Evolutionary conservation across 1,140 invertebrate genomes (phyloP).

Genomic region (Drosophila oshimai): DNA sequence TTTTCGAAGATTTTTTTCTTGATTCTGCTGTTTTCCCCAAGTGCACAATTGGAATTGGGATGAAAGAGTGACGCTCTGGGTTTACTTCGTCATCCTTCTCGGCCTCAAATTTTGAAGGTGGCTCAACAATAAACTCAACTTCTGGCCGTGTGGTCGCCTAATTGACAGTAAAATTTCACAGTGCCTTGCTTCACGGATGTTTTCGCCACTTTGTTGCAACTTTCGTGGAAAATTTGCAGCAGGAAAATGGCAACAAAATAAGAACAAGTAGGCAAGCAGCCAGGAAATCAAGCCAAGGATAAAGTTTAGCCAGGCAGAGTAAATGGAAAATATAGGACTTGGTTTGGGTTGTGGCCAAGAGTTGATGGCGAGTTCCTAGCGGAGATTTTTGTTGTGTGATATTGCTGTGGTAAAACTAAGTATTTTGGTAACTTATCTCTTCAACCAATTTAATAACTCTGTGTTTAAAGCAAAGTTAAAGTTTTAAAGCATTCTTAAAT

Average conservation of each 20-base stretch:
- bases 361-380: background rate
- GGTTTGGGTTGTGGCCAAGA: background rate
- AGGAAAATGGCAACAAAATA: conserved; percentile 5
- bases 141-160: background rate
- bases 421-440: background rate
- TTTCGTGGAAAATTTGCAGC: background rate
- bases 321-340: background rate
- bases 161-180: conserved; percentile 10
- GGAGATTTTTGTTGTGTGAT: background rate
- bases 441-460: background rate
- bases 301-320: conserved; percentile 11
- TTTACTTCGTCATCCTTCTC: conserved; percentile 18
- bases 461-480: too few relatives aligned
- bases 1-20: too few relatives aligned
- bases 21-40: too few relatives aligned
- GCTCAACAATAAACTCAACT: conserved; percentile 25
- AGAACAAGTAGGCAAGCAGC: background rate
- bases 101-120: background rate
- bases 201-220: conserved; percentile 13
- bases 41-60: too few relatives aligned
- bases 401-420: too few relatives aligned
- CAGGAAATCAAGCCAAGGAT: conserved; percentile 42
- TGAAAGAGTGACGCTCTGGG: background rate
- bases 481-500: background rate
- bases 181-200: background rate